These are phyloP conservation scores for Drosophila takahashii DNA, from an alignment of 1,140 invertebrate genomes.

Conservation along the genomic window DNA sequence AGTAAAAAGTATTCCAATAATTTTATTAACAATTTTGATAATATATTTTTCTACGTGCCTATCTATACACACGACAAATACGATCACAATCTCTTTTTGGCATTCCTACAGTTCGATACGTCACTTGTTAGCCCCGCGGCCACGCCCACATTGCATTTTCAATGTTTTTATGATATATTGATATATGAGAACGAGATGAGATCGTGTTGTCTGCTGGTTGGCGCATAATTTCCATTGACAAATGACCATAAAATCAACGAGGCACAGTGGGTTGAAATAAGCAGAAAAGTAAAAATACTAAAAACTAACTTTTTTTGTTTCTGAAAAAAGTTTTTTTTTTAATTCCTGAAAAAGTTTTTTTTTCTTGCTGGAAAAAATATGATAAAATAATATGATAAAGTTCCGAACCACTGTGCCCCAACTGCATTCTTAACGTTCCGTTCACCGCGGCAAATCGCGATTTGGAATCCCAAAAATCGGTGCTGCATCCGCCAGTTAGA, in stretches of 20 bases:
- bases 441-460: constrained; percentile 6
- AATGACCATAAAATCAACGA: constrained; percentile 51
- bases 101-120: constrained; percentile 10
- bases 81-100: constrained; percentile 23
- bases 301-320: background rate
- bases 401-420: constrained; percentile 9
- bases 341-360: too few species aligned
- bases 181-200: constrained; percentile 49
- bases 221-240: constrained; percentile 72
- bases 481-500: constrained; percentile 24
- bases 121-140: constrained; percentile 21
- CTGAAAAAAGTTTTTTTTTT: background rate
- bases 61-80: constrained; percentile 7
- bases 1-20: background rate
- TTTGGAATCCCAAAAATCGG: constrained; percentile 5
- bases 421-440: constrained; percentile 20
- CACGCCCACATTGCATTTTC: constrained; percentile 35
- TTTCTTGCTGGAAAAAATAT: too few species aligned
- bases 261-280: constrained; percentile 6
- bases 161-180: constrained; percentile 52
- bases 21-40: background rate
- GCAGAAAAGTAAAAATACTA: too few species aligned
- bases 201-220: constrained; percentile 44
- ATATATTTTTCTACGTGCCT: constrained; percentile 7
- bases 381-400: too few species aligned